Evolutionary conservation across 1,140 invertebrate species (phyloP).

Genomic region (Hyphantria cunea): DNA sequence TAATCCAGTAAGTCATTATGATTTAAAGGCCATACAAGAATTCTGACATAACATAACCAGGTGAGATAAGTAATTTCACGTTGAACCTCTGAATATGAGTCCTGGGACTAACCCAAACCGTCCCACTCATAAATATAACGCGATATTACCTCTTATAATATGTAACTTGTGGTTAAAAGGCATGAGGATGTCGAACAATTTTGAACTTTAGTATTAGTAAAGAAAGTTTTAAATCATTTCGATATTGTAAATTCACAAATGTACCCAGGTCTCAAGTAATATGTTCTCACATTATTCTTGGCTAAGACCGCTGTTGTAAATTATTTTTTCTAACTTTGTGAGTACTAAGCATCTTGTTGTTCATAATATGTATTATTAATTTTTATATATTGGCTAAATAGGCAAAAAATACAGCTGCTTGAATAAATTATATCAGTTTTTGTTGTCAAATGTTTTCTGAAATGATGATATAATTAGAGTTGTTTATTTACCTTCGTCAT

Average conservation of each 20-base stretch:
- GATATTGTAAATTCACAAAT: not conserved
- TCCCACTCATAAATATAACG: constrained; percentile 25
- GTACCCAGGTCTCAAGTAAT: constrained; percentile 22
- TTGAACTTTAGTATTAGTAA: not conserved
- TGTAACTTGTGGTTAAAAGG: constrained; percentile 5
- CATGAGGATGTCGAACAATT: not conserved
- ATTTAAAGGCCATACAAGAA: constrained; percentile 13
- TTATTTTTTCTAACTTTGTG: constrained; percentile 21
- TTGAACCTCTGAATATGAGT: constrained; percentile 29
- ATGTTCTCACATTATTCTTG: constrained; percentile 30
- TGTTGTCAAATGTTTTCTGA: too few species aligned
- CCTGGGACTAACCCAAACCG: constrained; percentile 19
- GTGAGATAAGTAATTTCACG: constrained; percentile 27
- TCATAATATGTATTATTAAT: constrained; percentile 5
- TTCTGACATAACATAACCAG: constrained; percentile 13
- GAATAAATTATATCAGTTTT: too few species aligned
- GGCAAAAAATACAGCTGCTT: too few species aligned
- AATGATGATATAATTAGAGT: too few species aligned
- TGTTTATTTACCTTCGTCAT: too few species aligned
- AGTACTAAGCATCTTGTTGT: not conserved
- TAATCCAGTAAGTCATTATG: constrained; percentile 15
- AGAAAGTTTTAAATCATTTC: not conserved
- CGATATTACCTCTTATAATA: constrained; percentile 17
- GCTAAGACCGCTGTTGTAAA: constrained; percentile 16
- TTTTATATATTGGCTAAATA: not conserved